Percentiles rank a stretch among this genome's conserved stretches.
These are phyloP conservation scores for Mus minutoides DNA, from an alignment of 2,797 vertebrate species.

Conservation along the genomic window DNA sequence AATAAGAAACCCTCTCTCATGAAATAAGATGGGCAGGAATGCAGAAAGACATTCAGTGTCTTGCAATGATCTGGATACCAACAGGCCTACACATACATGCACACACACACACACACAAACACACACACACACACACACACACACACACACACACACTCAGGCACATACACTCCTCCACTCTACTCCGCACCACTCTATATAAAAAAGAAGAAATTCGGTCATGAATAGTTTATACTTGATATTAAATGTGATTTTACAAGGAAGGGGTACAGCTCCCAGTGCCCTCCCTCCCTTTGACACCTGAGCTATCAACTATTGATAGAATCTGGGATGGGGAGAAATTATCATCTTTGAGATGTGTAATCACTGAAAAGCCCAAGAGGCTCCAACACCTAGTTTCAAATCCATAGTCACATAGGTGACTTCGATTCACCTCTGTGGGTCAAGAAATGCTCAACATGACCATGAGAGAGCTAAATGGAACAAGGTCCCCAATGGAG, in stretches of 20 bases:
- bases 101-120: not conserved
- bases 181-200: too few species aligned
- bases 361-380: not conserved
- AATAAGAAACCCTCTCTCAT: not conserved
- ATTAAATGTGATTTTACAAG: not conserved
- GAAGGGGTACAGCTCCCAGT: not conserved
- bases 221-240: not conserved
- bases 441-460: not conserved
- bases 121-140: not conserved
- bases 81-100: not conserved
- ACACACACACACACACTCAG: not conserved
- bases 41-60: not conserved
- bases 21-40: not conserved
- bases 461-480: not conserved
- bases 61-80: not conserved
- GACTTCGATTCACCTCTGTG: not conserved
- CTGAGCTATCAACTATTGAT: too few species aligned
- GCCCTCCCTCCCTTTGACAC: too few species aligned
- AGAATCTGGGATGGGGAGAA: not conserved
- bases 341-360: not conserved
- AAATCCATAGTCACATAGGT: not conserved
- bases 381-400: not conserved
- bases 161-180: too few species aligned
- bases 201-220: not conserved
- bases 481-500: too few species aligned